These are phyloP conservation scores for Poeciliopsis paucimaculata DNA, from an alignment of 2,797 vertebrate species.

Conservation along the genomic window DNA sequence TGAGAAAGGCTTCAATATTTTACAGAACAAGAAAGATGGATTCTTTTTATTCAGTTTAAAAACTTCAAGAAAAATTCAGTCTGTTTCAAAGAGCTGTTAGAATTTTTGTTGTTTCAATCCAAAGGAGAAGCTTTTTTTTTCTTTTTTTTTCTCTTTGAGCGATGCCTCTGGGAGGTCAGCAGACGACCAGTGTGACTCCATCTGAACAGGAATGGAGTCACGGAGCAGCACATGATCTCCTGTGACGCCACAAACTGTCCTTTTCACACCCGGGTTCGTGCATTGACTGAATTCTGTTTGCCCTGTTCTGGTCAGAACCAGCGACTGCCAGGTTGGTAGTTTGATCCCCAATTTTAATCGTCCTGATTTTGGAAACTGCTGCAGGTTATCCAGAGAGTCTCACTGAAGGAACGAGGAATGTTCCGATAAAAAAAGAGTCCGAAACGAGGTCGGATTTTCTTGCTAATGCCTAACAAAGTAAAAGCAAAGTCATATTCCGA, in stretches of 20 bases:
- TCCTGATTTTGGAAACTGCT: background rate
- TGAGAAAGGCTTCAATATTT: background rate
- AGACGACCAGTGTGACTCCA: background rate
- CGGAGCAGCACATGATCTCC: background rate
- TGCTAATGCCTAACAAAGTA: background rate
- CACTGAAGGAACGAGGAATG: background rate
- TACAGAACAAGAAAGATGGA: background rate
- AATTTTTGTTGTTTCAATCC: background rate
- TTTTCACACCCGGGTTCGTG: background rate
- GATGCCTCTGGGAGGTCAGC: background rate
- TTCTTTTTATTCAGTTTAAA: background rate
- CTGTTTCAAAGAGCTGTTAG: background rate
- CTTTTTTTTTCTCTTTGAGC: background rate
- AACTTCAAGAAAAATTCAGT: background rate
- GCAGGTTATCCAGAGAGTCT: background rate
- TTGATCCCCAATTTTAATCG: background rate
- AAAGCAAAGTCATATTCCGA: background rate
- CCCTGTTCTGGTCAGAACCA: background rate
- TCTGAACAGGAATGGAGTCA: background rate
- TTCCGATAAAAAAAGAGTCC: background rate
- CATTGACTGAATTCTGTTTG: background rate
- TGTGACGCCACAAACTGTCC: background rate
- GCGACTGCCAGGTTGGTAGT: background rate
- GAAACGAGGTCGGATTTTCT: background rate
- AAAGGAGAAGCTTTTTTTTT: background rate